These are phyloP conservation scores for Cordylochernes scorpioides DNA, from an alignment of 2,888 invertebrate genomes.

Conservation along the genomic window DNA sequence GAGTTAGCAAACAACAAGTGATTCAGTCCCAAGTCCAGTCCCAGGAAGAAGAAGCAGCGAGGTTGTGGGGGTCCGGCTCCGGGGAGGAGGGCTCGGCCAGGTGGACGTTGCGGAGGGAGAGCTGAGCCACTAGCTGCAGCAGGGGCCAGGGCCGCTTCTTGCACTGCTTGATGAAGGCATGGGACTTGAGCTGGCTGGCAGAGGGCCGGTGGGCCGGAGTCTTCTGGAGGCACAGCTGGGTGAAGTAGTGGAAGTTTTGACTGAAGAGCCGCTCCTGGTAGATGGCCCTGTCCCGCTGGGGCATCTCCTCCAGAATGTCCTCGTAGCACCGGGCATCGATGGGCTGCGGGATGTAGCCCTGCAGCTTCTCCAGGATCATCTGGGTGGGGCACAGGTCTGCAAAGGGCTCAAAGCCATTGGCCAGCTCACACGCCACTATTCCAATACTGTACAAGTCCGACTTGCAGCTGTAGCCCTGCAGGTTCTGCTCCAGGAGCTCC, in stretches of 20 bases:
- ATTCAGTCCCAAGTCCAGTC: too few species aligned
- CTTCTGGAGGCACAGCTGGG: constrained; percentile 40
- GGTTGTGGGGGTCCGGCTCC: too few species aligned
- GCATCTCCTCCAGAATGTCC: constrained; percentile 3
- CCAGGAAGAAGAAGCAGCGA: too few species aligned
- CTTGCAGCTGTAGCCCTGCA: constrained; percentile 59
- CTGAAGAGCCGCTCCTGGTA: constrained; percentile 32
- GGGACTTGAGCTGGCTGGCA: constrained; percentile 37
- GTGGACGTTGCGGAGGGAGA: too few species aligned
- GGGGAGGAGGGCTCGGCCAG: too few species aligned
- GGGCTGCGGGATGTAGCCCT: constrained; percentile 31
- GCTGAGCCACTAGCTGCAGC: too few species aligned
- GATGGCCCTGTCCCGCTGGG: not conserved
- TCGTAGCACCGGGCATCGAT: constrained; percentile 18
- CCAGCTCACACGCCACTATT: constrained; percentile 57
- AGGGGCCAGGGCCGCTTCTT: too few species aligned
- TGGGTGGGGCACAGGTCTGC: constrained; percentile 55
- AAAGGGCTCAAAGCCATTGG: constrained; percentile 67
- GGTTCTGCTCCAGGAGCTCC: constrained; percentile 63
- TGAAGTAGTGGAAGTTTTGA: constrained; percentile 46
- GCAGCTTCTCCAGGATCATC: constrained; percentile 67
- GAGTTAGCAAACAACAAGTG: too few species aligned
- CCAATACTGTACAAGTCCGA: constrained; percentile 78
- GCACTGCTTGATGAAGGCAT: constrained; percentile 40
- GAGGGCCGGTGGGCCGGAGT: constrained; percentile 36